These are phyloP conservation scores for Punctoribates punctum DNA, from an alignment of 2,888 invertebrate genomes.

Conservation along the genomic window DNA sequence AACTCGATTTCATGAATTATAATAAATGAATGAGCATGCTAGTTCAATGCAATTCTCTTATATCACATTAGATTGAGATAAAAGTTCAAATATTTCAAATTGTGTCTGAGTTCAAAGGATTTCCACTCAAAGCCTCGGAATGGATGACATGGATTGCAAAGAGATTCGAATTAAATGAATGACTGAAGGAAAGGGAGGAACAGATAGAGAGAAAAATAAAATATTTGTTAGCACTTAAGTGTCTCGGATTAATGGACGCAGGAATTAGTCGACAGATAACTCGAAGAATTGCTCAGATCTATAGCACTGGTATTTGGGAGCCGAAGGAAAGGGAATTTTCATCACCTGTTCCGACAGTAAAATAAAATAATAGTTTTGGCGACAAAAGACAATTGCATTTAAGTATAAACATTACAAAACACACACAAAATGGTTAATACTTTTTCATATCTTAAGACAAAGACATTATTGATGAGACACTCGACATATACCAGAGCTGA, in stretches of 20 bases:
- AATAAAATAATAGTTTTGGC: background rate
- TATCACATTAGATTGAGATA: no score
- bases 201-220: constrained; percentile 6
- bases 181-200: background rate
- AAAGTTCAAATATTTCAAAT: no score
- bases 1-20: no score
- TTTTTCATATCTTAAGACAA: background rate
- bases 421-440: background rate
- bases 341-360: constrained; percentile 20
- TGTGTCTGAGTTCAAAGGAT: no score
- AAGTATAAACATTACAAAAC: background rate
- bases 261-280: background rate
- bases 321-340: background rate
- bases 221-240: constrained; percentile 1
- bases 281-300: background rate
- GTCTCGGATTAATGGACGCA: constrained; percentile 14
- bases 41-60: no score
- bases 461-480: constrained; percentile 22
- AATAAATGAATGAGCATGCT: no score
- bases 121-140: background rate
- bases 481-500: background rate
- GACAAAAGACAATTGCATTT: background rate
- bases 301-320: background rate
- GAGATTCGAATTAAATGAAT: background rate
- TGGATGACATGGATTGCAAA: constrained; percentile 14